A percentile compares a stretch with the other conserved stretches of the same genome.
phyloP scores from a whole-genome alignment of 2,113 vertebrate species.

The Phalacrocorax brasilianus region DNA sequence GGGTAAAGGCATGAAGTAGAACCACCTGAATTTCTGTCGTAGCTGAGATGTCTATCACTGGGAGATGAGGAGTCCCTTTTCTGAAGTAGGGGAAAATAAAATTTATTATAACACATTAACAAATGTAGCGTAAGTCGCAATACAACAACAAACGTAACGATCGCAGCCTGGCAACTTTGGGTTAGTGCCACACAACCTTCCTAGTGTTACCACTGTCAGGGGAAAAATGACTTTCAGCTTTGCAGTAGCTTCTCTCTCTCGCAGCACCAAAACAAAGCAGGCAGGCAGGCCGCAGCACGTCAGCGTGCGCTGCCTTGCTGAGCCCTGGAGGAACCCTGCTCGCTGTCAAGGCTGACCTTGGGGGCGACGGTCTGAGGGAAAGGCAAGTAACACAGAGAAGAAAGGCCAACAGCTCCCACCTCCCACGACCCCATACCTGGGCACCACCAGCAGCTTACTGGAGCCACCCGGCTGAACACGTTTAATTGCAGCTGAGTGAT shows the following conservation, averaged over 20 bases:
- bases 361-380: fast-evolving
- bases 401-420: background rate
- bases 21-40: background rate
- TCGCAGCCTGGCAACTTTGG: background rate
- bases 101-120: too few relatives aligned
- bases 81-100: background rate
- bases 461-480: background rate
- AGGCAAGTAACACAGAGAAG: fast-evolving
- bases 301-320: background rate
- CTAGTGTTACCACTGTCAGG: background rate
- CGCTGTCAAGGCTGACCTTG: background rate
- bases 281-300: fast-evolving
- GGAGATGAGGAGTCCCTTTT: background rate
- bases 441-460: background rate
- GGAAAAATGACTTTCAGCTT: background rate
- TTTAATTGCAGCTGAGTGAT: background rate
- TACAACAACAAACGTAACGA: background rate
- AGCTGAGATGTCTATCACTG: background rate
- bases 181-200: background rate
- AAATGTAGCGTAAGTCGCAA: background rate
- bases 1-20: background rate
- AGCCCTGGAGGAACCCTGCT: background rate
- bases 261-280: background rate
- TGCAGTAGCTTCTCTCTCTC: background rate
- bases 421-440: background rate